Evolutionary conservation across 2,113 vertebrate genomes (phyloP), one percentile per base, ranked within the genome.

Genomic region (Aspidoscelis tigris): DNA sequence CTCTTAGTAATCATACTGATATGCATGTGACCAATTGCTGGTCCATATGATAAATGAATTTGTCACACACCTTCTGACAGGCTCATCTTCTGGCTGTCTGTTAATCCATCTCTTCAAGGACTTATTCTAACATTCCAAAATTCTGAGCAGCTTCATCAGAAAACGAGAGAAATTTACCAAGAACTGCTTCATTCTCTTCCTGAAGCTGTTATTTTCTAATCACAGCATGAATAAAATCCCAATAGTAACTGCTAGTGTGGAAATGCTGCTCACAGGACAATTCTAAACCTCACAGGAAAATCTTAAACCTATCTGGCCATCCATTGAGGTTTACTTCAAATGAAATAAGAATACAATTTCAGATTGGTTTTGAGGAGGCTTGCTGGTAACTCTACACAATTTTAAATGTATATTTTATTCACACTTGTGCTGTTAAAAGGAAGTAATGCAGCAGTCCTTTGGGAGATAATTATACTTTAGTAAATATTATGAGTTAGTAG

Each of bases 11-110:
- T 93, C 92, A 89, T 91, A 90, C 86, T 81, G 58, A 41, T 93
- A 92, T 93, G 89, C 89, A 44, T 89, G 91, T 86, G 87, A 80
- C 92, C 93, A 93, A 93, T 93, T 80, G 70, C 61, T 33, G 58
- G n/a, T 93, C 89, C 89, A 50, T 90, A 89, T 88, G 88, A 80
- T 93, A 95, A 95, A 93, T 95, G 55, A 92, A 93, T 92, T 93
- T 93, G 92, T 95, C 90, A 92, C 84, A 87, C 88, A 93, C 78
- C 84, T 24, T 93, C 87, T 93, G 93, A 91, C 94, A 93, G 89
- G 78, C 87, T 93, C 92, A 93, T 92, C 92, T 88, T 92, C 91
- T 90, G 88, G 82, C 86, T 88, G 88, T 86, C 90, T 91, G 80
- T 90, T 92, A 89, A 93, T 94, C 89, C 1, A 3, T 90, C 89